Conservation (phyloP, 2,888 invertebrate genomes). For the Nesidiocoris tenuis region DNA sequence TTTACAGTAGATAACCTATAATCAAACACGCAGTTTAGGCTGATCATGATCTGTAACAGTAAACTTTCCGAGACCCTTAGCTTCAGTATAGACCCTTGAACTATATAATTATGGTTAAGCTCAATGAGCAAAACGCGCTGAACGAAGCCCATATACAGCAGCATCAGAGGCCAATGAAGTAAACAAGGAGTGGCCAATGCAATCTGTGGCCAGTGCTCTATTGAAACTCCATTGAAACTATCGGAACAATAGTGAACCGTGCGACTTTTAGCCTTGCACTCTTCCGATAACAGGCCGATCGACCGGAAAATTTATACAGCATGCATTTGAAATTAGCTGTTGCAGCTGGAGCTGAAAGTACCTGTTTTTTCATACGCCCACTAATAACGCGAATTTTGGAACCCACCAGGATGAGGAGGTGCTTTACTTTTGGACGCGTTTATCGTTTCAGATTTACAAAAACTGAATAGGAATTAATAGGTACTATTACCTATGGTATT, state of each 20-base stretch:
- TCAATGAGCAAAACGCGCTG: background rate
- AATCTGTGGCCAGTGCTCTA: background rate
- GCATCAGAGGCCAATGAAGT: background rate
- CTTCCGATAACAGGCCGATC: constrained; percentile 16
- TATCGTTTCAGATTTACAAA: too few relatives aligned
- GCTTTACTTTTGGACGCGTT: too few relatives aligned
- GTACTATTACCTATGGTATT: too few relatives aligned
- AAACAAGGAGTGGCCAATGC: background rate
- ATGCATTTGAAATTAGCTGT: constrained; percentile 3
- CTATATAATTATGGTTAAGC: background rate
- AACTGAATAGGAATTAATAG: too few relatives aligned
- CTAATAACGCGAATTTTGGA: background rate
- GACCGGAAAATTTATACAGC: constrained; percentile 32
- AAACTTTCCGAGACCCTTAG: background rate
- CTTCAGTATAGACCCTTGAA: background rate
- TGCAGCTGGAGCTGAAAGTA: background rate
- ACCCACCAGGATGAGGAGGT: too few relatives aligned
- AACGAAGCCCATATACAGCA: background rate
- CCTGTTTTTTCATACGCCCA: background rate
- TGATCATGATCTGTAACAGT: background rate
- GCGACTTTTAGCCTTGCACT: constrained; percentile 31
- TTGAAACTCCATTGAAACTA: constrained; percentile 18
- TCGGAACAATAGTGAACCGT: constrained; percentile 31
- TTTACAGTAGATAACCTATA: too few relatives aligned
- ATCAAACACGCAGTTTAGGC: too few relatives aligned